Evolutionary conservation across 2,797 vertebrate species (phyloP).

Genomic region (Brachymystax lenok): DNA sequence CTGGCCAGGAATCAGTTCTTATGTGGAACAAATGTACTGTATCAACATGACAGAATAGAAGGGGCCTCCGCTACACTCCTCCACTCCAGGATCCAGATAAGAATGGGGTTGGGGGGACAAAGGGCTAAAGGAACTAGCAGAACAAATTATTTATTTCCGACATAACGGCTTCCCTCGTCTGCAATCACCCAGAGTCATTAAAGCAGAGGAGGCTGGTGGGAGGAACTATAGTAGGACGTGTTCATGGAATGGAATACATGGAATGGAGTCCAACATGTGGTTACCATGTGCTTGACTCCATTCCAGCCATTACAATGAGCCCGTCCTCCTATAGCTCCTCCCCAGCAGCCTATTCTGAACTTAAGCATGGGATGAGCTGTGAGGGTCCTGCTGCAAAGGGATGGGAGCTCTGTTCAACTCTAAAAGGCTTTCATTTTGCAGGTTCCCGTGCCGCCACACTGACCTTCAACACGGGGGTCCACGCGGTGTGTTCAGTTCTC

Average conservation of each 20-base stretch:
- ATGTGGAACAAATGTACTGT: background rate
- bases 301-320: no score
- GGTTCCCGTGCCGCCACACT: background rate
- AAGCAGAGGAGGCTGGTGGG: background rate
- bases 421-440: background rate
- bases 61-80: background rate
- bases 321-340: no score
- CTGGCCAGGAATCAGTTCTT: background rate
- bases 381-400: background rate
- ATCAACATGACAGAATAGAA: background rate
- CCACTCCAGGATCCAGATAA: background rate
- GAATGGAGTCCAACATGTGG: background rate
- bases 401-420: background rate
- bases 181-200: constrained; percentile 3
- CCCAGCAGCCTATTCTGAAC: background rate
- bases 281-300: background rate
- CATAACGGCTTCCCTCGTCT: constrained; percentile 7
- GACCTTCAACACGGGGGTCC: background rate
- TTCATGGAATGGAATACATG: background rate
- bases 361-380: background rate
- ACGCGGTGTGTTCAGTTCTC: no score
- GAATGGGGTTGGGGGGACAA: background rate
- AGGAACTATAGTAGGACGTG: background rate
- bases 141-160: constrained; percentile 11
- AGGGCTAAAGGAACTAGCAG: background rate